These are phyloP conservation scores for Brenthis daphne DNA, from an alignment of 2,888 invertebrate genomes.

Conservation along the genomic window DNA sequence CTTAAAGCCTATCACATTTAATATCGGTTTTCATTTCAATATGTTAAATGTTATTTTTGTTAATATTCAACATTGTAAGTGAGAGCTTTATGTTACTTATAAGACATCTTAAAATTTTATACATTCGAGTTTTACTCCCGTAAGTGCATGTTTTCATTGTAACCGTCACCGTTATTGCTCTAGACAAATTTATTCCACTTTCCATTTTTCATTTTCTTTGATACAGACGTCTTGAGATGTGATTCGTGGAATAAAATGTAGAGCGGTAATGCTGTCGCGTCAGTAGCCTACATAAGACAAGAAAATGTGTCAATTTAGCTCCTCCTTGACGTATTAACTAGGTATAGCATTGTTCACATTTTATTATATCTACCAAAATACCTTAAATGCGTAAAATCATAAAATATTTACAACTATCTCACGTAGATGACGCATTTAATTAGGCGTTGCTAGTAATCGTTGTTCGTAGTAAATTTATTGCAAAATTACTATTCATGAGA, in stretches of 20 bases:
- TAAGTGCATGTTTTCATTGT: constrained; percentile 55
- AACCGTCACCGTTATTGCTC: constrained; percentile 63
- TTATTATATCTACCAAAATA: neutral
- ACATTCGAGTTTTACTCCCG: constrained; percentile 57
- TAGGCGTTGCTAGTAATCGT: constrained; percentile 13
- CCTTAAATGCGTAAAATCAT: neutral
- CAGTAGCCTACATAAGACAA: constrained; percentile 65
- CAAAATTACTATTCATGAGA: constrained; percentile 29
- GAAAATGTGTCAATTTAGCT: constrained; percentile 51
- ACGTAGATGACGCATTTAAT: neutral
- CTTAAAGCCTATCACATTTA: neutral
- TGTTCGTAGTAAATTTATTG: constrained; percentile 26
- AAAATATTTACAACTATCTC: neutral
- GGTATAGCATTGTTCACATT: neutral
- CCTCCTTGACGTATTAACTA: neutral
- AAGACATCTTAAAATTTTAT: constrained; percentile 34
- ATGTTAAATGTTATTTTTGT: neutral
- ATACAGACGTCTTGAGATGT: constrained; percentile 61
- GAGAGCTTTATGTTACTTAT: too few relatives aligned
- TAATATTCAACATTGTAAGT: neutral
- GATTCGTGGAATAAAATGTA: constrained; percentile 69
- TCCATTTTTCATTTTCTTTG: constrained; percentile 79
- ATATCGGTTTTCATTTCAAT: neutral
- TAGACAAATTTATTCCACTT: constrained; percentile 78
- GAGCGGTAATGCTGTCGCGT: constrained; percentile 59